Evolutionary conservation across 1,140 invertebrate genomes (phyloP).

Genomic region (Paraescarpia echinospica): DNA sequence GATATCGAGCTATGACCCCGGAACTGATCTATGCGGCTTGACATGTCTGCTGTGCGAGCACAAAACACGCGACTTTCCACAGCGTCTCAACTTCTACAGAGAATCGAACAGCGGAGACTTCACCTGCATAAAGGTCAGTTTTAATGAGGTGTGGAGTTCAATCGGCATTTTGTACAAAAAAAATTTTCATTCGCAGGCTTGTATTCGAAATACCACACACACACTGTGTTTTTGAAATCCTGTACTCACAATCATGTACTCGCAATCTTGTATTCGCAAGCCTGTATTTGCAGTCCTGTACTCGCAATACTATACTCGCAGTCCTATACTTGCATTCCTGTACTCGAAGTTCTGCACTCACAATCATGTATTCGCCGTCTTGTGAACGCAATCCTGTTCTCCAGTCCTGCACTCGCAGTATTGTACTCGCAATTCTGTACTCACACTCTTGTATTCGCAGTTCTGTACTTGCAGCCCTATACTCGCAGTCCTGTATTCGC

Average conservation of each 20-base stretch:
- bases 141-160: not conserved
- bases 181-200: not conserved
- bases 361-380: too few relatives aligned
- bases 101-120: not conserved
- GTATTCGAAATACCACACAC: not conserved
- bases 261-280: not conserved
- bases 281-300: not conserved
- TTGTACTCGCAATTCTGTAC: too few relatives aligned
- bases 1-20: not conserved
- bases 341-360: too few relatives aligned
- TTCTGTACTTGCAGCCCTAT: too few relatives aligned
- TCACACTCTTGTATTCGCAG: too few relatives aligned
- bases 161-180: too few relatives aligned
- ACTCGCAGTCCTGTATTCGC: too few relatives aligned
- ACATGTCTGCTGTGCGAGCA: not conserved
- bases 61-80: not conserved
- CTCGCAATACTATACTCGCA: not conserved
- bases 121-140: not conserved
- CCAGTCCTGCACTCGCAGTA: too few relatives aligned
- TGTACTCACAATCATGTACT: not conserved
- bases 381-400: too few relatives aligned
- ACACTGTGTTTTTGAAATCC: not conserved
- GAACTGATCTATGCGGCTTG: not conserved
- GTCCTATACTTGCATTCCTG: too few relatives aligned
- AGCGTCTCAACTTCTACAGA: not conserved